A percentile compares a stretch with the other conserved stretches of the same genome.
Evolutionary conservation across 2,888 invertebrate species (phyloP).

Genomic region (Pegoplata infirma): DNA sequence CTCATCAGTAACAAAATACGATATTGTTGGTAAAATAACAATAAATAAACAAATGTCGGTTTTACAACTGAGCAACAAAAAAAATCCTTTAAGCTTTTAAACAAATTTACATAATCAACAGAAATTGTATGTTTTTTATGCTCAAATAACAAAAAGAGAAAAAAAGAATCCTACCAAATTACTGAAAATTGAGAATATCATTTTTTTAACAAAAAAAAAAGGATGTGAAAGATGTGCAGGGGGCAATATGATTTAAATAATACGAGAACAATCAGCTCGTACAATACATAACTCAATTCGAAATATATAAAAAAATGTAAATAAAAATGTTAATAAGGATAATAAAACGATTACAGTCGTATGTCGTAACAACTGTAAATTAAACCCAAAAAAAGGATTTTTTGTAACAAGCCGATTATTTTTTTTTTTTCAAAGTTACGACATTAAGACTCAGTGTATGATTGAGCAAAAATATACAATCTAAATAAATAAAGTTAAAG

Average conservation of each 20-base stretch:
- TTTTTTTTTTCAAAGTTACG: neutral
- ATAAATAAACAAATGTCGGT: neutral
- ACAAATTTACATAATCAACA: constrained; percentile 36
- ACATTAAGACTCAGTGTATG: no score
- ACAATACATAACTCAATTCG: neutral
- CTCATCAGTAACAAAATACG: neutral
- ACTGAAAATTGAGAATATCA: neutral
- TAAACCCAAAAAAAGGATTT: neutral
- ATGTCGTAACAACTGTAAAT: neutral
- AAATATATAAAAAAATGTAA: constrained; percentile 21
- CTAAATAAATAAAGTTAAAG: no score
- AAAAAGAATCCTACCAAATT: neutral
- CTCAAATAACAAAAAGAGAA: neutral
- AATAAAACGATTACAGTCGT: constrained; percentile 16
- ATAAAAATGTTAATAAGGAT: constrained; percentile 20
- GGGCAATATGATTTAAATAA: neutral
- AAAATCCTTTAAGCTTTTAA: constrained; percentile 36
- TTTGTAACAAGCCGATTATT: no score
- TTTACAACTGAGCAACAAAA: neutral
- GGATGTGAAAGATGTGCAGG: neutral
- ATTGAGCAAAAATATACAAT: neutral
- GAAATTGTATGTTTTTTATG: neutral
- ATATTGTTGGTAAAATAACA: neutral
- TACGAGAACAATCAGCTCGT: no score
- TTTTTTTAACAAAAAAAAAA: neutral